Evolutionary conservation across 2,888 invertebrate species (phyloP), one percentile per base, ranked within the genome.

Genomic region (Galeopsomyia nigrocyanea): DNA sequence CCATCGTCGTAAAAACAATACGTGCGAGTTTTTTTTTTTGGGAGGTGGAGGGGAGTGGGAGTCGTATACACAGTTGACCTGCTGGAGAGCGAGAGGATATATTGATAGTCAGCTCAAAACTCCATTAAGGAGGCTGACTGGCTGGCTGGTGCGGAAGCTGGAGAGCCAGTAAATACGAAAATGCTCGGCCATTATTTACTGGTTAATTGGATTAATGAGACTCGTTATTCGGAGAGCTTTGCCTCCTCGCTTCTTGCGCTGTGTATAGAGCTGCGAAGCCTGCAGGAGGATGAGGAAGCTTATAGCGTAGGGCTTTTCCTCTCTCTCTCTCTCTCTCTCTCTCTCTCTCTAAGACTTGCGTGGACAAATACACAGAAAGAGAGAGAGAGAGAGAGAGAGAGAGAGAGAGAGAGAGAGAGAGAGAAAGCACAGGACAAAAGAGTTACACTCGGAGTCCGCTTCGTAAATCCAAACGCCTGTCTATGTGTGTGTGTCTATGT

Each of bases 181-280:
- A 85, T 83, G 86, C 86, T 82, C 83, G 82, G 82, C 86, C 86
- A 86, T 86, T 86, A 86, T 85, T 86, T 86, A 86, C 86, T 86
- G 86, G 86, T 86, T 86, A 86, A 86, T 86, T 86, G 86, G 86
- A 86, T 86, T 86, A 86, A 86, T 86, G 86, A 86, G 86, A 82
- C 86, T 86, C 86, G 85, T 86, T 86, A 86, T 86, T 84, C 82
- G 79, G 79, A 79, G 81, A 82, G 80, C 77, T 39, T 39, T 39
- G 39, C 39, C 26, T 26, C 3, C 26, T 26, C n/a, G n/a, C 26
- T 26, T 39, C 39, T 39, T 39, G 39, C 7, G 39, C 7, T 7
- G 10, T 39, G 47, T 21, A 77, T 81, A 80, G 79, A 73, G 74
- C 66, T 68, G 73, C 65, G 77, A 77, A 72, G 64, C 26, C 26